These are phyloP conservation scores for Acanthopagrus latus DNA, from an alignment of 2,797 vertebrate genomes.

Conservation along the genomic window DNA sequence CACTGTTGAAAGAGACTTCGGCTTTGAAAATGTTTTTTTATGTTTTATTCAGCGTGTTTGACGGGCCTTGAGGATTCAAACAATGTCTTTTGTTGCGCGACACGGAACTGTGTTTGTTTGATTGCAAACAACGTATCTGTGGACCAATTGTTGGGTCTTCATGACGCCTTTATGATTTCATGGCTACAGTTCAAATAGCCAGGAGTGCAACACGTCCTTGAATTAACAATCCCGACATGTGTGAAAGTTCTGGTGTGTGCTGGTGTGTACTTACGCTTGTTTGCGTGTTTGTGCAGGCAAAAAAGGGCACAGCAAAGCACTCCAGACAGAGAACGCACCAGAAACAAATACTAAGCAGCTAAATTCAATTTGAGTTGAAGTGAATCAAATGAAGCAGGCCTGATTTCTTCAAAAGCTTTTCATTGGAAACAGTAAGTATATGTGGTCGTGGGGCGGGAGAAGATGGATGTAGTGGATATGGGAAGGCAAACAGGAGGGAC, in stretches of 20 bases:
- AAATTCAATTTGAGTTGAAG: constrained; percentile 65
- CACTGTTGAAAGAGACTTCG: not conserved
- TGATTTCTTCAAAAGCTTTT: constrained; percentile 61
- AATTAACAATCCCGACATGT: not conserved
- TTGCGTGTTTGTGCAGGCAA: constrained; percentile 15
- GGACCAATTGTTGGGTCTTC: not conserved
- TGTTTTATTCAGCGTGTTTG: constrained; percentile 41
- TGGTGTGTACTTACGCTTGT: not conserved
- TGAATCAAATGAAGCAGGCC: constrained; percentile 69
- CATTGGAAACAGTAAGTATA: constrained; percentile 32
- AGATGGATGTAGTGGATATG: constrained; percentile 59
- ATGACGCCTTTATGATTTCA: not conserved
- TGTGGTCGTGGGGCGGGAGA: not conserved
- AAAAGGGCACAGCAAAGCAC: constrained; percentile 10
- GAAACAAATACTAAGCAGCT: constrained; percentile 57
- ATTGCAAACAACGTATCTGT: not conserved
- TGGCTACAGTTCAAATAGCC: not conserved
- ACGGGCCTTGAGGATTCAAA: constrained; percentile 21
- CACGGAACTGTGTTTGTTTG: constrained; percentile 4
- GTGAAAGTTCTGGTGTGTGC: not conserved
- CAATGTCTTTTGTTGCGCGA: constrained; percentile 10
- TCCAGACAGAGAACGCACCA: constrained; percentile 19
- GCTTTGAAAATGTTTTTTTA: constrained; percentile 22
- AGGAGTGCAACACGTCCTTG: too few relatives aligned
- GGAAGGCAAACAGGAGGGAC: constrained; percentile 64